Evolutionary conservation across 1,140 invertebrate species (phyloP).

Genomic region (Magallana ariakensis): DNA sequence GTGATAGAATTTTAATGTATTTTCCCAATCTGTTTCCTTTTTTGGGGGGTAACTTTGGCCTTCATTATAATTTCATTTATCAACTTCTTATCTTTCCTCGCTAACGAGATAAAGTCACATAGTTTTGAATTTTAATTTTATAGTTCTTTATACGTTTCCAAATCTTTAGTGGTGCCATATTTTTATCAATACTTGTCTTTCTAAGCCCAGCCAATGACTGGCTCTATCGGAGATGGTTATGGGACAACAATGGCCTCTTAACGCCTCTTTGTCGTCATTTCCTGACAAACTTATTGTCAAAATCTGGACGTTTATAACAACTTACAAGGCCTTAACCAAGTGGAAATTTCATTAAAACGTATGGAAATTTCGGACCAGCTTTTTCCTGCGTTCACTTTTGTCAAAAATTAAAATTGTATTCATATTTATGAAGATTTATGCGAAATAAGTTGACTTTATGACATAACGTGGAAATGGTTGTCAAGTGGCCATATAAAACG

Average conservation of each 20-base stretch:
- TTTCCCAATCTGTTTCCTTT: too few species aligned
- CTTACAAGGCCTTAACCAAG: neutral
- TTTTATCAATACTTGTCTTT: neutral
- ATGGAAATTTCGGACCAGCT: slow-evolving; percentile 13
- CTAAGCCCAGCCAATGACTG: neutral
- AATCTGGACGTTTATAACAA: neutral
- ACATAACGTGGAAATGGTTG: slow-evolving; percentile 25
- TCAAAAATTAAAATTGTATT: neutral
- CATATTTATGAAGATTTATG: slow-evolving; percentile 33
- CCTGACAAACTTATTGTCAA: slow-evolving; percentile 6
- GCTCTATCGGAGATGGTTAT: neutral
- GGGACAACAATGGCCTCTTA: neutral
- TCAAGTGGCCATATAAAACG: neutral
- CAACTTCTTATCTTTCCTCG: too few species aligned
- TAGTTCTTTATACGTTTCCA: neutral
- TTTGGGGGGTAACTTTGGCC: too few species aligned
- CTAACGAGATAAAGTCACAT: too few species aligned
- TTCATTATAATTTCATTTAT: too few species aligned
- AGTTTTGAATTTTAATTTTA: neutral
- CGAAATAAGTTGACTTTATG: slow-evolving; percentile 20
- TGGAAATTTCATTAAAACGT: neutral
- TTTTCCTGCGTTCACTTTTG: slow-evolving; percentile 5
- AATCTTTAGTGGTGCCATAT: neutral
- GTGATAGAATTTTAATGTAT: too few species aligned
- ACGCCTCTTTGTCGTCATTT: slow-evolving; percentile 9